Evolutionary conservation across 2,797 vertebrate species (phyloP), one percentile per base, ranked within the genome.

Genomic region (Buceros bicornis): DNA sequence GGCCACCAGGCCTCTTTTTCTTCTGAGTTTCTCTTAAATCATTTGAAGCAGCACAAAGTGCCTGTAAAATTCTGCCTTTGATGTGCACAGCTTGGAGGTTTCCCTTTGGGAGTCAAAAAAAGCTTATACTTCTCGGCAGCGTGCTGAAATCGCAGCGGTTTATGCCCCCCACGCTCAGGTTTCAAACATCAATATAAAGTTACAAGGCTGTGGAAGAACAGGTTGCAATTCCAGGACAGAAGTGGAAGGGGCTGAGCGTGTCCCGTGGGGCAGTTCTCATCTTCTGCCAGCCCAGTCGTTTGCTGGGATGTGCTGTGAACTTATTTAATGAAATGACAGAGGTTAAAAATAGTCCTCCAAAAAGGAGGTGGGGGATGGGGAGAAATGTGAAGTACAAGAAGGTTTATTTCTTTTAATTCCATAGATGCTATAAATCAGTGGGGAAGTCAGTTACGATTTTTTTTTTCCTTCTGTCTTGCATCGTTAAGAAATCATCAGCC

Each of bases 51-150:
- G 57, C 6, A 5, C 53, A n/a, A 16, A 28, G 8, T 51, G 70
- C 53, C 70, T 76, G 70, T 73, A 57, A 73, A 94, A 90, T 90
- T 73, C 51, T 89, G 64, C 56, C 86, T 91, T 90, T 85, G 95
- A 90, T 95, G 91, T 80, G 74, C 83, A 62, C 21, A 73, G 70
- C 74, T 84, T 45, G 67, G 71, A 73, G 51, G 14, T 70, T 92
- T 93, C 66, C 56, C 64, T 70, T 19, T 64, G 83, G 72, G 48
- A 84, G 16, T 31, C 42, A 7, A 51, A 86, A 72, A 80, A 31
- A 71, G 26, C 54, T 33, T 24, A 2, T 6, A 1, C 19, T 62
- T 9, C 73, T 66, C 50, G 42, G 73, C 88, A 66, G 42, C 62
- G 28, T 2, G 2, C 71, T 84, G 88, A 28, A 60, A 53, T 1